phyloP scores from a whole-genome alignment of 2,888 invertebrate genomes.

The Sinopyrophorus schimmeli region DNA sequence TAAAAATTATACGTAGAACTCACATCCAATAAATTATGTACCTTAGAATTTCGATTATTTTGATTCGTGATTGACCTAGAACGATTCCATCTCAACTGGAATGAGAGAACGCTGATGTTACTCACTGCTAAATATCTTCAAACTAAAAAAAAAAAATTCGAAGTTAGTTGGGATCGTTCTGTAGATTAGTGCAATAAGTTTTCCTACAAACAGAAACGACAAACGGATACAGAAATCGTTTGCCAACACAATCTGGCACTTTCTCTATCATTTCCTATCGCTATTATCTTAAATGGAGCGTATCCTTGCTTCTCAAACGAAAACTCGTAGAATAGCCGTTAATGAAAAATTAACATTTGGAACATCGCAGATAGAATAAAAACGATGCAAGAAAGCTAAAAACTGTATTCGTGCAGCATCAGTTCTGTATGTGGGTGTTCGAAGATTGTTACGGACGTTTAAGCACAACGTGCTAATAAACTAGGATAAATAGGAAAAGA shows the following conservation, averaged over 20 bases:
- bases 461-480: slow-evolving; percentile 18
- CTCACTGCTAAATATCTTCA: no score
- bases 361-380: no score
- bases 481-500: slow-evolving; percentile 22
- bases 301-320: slow-evolving; percentile 11
- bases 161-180: no score
- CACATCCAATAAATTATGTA: no score
- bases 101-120: no score
- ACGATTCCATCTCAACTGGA: no score
- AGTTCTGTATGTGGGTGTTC: slow-evolving; percentile 1
- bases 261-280: slow-evolving; percentile 28
- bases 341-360: slow-evolving; percentile 19
- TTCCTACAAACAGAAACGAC: slow-evolving; percentile 11
- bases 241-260: slow-evolving; percentile 29
- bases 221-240: slow-evolving; percentile 28
- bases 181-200: no score
- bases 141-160: no score
- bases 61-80: no score
- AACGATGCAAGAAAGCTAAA: not conserved
- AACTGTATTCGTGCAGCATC: not conserved
- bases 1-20: no score
- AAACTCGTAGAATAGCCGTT: slow-evolving; percentile 15
- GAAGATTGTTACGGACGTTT: slow-evolving; percentile 1
- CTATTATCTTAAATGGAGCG: slow-evolving; percentile 28
- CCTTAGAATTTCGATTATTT: no score